These are phyloP conservation scores for Sebastes kiyomatsui DNA, from an alignment of 2,797 vertebrate genomes.

Conservation along the genomic window DNA sequence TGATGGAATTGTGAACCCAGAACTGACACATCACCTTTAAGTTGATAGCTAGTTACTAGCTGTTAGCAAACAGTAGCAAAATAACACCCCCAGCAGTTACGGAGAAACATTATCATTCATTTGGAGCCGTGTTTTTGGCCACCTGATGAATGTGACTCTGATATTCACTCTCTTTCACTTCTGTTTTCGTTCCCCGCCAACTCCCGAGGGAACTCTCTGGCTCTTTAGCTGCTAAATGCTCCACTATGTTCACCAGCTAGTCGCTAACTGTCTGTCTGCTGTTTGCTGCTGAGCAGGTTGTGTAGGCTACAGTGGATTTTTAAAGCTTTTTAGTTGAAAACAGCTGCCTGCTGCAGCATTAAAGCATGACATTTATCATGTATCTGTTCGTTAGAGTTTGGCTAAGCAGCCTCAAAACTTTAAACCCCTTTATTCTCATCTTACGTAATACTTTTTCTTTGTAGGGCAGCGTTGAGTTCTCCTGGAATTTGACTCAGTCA, in stretches of 20 bases:
- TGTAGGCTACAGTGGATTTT: not conserved
- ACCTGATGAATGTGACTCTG: not conserved
- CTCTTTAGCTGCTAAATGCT: not conserved
- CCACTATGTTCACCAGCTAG: not conserved
- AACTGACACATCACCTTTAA: not conserved
- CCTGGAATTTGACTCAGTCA: conserved; percentile 25
- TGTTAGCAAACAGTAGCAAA: not conserved
- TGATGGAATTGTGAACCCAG: too few species aligned
- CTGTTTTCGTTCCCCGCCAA: not conserved
- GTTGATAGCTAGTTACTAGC: not conserved
- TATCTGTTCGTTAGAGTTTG: not conserved
- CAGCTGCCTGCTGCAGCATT: not conserved
- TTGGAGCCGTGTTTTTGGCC: not conserved
- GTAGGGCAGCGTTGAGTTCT: not conserved
- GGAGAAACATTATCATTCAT: not conserved
- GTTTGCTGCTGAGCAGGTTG: not conserved
- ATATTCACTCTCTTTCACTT: not conserved
- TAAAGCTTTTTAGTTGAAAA: not conserved
- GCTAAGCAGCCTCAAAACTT: not conserved
- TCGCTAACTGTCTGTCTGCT: not conserved
- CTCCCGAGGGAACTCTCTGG: not conserved
- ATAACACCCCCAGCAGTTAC: not conserved
- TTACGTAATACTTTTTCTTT: not conserved
- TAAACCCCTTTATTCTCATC: not conserved
- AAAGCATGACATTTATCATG: not conserved